Evolutionary conservation across 2,113 vertebrate species (phyloP).

Genomic region (Pituophis catenifer): DNA sequence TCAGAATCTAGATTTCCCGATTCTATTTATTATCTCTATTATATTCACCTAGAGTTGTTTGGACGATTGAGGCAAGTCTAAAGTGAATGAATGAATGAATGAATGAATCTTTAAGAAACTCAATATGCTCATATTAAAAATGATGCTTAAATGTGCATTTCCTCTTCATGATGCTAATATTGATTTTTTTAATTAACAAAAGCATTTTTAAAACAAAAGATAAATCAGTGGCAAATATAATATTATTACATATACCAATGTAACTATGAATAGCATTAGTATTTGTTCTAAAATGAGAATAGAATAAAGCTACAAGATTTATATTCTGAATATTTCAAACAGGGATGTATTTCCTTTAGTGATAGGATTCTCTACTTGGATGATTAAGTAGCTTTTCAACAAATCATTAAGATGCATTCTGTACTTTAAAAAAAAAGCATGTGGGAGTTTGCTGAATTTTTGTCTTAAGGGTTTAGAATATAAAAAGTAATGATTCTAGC

Average conservation of each 20-base stretch:
- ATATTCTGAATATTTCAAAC: not conserved
- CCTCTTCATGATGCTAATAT: not conserved
- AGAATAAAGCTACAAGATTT: not conserved
- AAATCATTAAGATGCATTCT: not conserved
- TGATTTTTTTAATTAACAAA: not conserved
- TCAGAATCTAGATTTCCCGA: not conserved
- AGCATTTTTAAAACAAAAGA: not conserved
- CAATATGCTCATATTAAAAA: not conserved
- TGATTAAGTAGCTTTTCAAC: not conserved
- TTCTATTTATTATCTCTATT: not conserved
- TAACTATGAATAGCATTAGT: not conserved
- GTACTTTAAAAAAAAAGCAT: not conserved
- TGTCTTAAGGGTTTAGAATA: constrained; percentile 10
- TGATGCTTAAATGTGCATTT: not conserved
- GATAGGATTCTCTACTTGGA: not conserved
- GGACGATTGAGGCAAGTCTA: not conserved
- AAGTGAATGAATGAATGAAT: not conserved
- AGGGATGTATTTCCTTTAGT: not conserved
- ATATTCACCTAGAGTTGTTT: not conserved
- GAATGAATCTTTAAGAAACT: not conserved
- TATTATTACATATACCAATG: not conserved
- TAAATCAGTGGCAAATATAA: not conserved
- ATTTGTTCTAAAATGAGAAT: not conserved
- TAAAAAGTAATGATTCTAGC: not conserved
- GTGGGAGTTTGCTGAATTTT: constrained; percentile 8